Evolutionary conservation across 2,888 invertebrate genomes (phyloP).

Genomic region (Agrotis exclamationis): DNA sequence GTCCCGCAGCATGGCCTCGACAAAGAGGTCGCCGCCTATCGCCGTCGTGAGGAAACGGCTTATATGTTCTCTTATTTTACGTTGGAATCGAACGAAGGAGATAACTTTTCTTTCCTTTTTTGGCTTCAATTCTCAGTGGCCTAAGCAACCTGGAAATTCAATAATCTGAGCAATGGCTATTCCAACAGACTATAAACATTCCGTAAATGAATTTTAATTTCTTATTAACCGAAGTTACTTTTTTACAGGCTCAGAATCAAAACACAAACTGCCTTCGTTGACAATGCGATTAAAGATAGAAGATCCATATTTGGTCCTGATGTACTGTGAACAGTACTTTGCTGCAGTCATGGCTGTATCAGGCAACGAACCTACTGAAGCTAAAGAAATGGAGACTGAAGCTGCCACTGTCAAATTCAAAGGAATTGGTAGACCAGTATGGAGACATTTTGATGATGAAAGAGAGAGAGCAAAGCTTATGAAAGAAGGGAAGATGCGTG

Average conservation of each 20-base stretch:
- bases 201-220: too few species aligned
- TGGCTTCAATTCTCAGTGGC: too few species aligned
- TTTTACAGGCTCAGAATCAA: constrained; percentile 65
- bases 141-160: too few species aligned
- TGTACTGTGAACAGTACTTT: constrained; percentile 74
- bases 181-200: too few species aligned
- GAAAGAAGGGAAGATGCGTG: constrained; percentile 23
- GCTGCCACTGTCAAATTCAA: constrained; percentile 71
- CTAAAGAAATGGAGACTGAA: constrained; percentile 68
- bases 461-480: constrained; percentile 13
- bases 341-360: constrained; percentile 76
- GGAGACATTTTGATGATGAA: constrained; percentile 64
- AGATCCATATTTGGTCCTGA: constrained; percentile 78
- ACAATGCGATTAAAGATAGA: constrained; percentile 75
- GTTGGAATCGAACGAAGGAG: too few species aligned
- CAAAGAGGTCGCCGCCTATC: too few species aligned
- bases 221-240: background rate
- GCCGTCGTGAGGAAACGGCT: too few species aligned
- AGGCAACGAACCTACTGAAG: constrained; percentile 70
- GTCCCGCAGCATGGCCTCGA: too few species aligned
- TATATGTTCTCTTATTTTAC: too few species aligned
- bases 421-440: constrained; percentile 72
- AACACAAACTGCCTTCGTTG: constrained; percentile 59
- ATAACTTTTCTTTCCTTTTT: too few species aligned
- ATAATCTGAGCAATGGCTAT: too few species aligned